A percentile compares a stretch with the other conserved stretches of the same genome.
Evolutionary conservation across 2,888 invertebrate genomes (phyloP).

Genomic region (Mesorhabditis sp.): DNA sequence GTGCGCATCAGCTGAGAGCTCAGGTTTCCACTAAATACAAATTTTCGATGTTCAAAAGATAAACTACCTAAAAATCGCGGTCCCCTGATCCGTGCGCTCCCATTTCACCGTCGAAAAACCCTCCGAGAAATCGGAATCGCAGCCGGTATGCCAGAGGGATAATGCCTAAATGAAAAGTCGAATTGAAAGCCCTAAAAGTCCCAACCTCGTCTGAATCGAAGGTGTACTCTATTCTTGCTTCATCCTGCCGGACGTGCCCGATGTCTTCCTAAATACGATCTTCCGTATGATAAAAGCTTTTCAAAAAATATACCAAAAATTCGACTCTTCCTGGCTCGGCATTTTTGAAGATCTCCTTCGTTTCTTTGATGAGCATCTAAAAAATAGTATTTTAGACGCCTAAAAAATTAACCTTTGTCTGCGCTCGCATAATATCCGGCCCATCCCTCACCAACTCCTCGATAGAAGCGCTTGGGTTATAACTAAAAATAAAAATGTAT

Average conservation of each 20-base stretch:
- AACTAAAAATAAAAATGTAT: constrained; percentile 14
- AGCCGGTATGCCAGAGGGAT: constrained; percentile 45
- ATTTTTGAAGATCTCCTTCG: constrained; percentile 19
- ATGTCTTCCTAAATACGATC: constrained; percentile 30
- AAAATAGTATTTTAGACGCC: constrained; percentile 8
- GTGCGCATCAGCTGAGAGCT: not conserved
- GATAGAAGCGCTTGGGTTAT: constrained; percentile 37
- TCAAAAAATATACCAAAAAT: constrained; percentile 11
- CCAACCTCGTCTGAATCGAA: constrained; percentile 44
- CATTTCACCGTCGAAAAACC: constrained; percentile 48
- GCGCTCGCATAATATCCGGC: constrained; percentile 32
- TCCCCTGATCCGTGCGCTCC: constrained; percentile 34
- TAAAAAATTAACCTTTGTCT: constrained; percentile 29
- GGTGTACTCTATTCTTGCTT: constrained; percentile 43
- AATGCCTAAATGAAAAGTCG: constrained; percentile 20
- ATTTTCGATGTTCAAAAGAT: not conserved
- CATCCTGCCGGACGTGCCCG: constrained; percentile 36
- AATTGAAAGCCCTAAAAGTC: not conserved
- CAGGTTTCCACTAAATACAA: constrained; percentile 7
- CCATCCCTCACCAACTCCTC: constrained; percentile 38
- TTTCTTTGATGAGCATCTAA: constrained; percentile 26
- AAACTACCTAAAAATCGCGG: constrained; percentile 41
- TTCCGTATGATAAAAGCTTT: constrained; percentile 17
- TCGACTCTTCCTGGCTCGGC: constrained; percentile 29
- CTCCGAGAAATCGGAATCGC: constrained; percentile 53